These are phyloP conservation scores for Bubalus kerabau DNA, from an alignment of 2,113 vertebrate genomes.

Conservation along the genomic window DNA sequence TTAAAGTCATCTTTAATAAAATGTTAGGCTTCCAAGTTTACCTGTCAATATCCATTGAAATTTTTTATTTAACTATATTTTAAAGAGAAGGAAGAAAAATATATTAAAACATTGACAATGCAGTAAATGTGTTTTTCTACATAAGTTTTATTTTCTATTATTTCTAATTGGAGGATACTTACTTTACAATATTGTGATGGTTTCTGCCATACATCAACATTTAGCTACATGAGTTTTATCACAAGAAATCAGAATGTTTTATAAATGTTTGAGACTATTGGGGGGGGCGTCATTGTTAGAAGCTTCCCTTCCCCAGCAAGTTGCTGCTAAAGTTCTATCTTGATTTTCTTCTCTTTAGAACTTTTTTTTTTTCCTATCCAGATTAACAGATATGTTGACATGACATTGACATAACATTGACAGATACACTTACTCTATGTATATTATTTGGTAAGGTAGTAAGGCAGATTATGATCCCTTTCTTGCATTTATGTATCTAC, in stretches of 20 bases:
- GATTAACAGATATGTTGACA: background rate
- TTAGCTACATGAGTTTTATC: background rate
- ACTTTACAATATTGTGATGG: background rate
- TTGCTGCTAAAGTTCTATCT: background rate
- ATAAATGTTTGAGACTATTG: background rate
- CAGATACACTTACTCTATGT: background rate
- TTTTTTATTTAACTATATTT: background rate
- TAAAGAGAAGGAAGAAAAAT: background rate
- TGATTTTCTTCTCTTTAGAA: background rate
- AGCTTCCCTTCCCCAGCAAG: background rate
- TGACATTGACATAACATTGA: background rate
- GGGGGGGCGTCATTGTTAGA: background rate
- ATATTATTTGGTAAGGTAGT: background rate
- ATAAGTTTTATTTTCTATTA: background rate
- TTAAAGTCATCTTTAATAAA: conserved; percentile 15
- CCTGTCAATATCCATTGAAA: background rate
- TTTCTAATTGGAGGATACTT: background rate
- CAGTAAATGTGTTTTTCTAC: background rate
- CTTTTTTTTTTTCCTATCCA: background rate
- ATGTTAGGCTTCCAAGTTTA: background rate
- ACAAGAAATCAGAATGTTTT: background rate
- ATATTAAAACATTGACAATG: background rate
- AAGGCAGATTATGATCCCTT: background rate
- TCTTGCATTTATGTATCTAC: background rate
- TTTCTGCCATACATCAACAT: background rate